phyloP scores from a whole-genome alignment of 1,140 invertebrate genomes.

The Zophobas atratus region DNA sequence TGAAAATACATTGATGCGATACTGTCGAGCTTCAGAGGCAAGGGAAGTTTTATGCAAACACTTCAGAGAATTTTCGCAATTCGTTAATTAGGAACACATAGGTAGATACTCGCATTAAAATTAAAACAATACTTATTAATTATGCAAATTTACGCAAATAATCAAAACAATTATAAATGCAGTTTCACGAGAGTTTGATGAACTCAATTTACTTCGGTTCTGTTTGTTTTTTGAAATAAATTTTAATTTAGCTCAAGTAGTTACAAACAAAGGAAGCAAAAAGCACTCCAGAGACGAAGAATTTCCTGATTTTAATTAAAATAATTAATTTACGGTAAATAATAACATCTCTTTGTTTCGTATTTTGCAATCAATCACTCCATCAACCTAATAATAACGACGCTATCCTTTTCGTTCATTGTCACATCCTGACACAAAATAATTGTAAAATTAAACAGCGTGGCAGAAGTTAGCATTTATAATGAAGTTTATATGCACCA shows the following conservation, averaged over 20 bases:
- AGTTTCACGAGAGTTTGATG: conserved; percentile 8
- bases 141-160: not conserved
- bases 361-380: conserved; percentile 30
- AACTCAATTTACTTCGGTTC: conserved; percentile 18
- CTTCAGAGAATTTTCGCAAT: no score
- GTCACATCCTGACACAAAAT: not conserved
- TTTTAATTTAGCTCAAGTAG: conserved; percentile 41
- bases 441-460: no score
- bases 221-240: conserved; percentile 33
- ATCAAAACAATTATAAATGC: conserved; percentile 2
- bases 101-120: no score
- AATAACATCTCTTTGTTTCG: conserved; percentile 21
- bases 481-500: no score
- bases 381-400: not conserved
- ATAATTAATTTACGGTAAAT: conserved; percentile 40
- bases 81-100: no score
- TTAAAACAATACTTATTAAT: no score
- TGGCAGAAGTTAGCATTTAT: no score
- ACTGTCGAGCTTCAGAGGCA: no score
- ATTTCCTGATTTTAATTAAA: conserved; percentile 40
- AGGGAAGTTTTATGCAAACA: no score
- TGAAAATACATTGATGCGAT: no score
- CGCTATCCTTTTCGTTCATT: not conserved
- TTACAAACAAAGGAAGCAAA: conserved; percentile 41
- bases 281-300: conserved; percentile 31